Conservation (phyloP, 2,888 invertebrate species). For the Orchesella flavescens region DNA sequence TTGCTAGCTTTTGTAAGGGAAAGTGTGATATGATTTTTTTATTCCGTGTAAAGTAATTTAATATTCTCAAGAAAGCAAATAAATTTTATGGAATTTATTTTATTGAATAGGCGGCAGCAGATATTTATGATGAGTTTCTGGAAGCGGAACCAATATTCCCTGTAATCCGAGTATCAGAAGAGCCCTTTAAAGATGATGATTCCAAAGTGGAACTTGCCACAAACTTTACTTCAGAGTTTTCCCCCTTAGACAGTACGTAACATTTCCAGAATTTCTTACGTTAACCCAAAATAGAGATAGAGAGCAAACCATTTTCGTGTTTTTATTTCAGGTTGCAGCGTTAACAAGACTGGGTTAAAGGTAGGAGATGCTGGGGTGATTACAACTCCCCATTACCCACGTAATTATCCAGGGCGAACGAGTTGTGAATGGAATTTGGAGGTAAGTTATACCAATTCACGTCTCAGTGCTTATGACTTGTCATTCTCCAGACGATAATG, state of each 20-base stretch:
- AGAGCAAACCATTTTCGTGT: not conserved
- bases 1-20: no score
- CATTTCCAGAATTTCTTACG: no score
- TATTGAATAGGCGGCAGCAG: slow-evolving; percentile 25
- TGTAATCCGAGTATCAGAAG: slow-evolving; percentile 64
- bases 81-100: not conserved
- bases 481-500: no score
- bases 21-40: no score
- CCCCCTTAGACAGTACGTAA: slow-evolving; percentile 55
- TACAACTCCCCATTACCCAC: slow-evolving; percentile 70
- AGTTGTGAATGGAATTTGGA: slow-evolving; percentile 70
- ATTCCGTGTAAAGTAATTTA: no score
- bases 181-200: slow-evolving; percentile 57
- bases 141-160: slow-evolving; percentile 68
- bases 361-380: slow-evolving; percentile 65
- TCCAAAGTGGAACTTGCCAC: slow-evolving; percentile 53
- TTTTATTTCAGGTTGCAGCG: slow-evolving; percentile 65
- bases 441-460: slow-evolving; percentile 52
- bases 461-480: no score
- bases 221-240: slow-evolving; percentile 59
- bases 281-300: not conserved
- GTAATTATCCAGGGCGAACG: slow-evolving; percentile 70
- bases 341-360: slow-evolving; percentile 64
- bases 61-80: no score
- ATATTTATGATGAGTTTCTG: slow-evolving; percentile 65